Conservation (phyloP, 2,888 invertebrate species). For the Yponomeuta evonymella region DNA sequence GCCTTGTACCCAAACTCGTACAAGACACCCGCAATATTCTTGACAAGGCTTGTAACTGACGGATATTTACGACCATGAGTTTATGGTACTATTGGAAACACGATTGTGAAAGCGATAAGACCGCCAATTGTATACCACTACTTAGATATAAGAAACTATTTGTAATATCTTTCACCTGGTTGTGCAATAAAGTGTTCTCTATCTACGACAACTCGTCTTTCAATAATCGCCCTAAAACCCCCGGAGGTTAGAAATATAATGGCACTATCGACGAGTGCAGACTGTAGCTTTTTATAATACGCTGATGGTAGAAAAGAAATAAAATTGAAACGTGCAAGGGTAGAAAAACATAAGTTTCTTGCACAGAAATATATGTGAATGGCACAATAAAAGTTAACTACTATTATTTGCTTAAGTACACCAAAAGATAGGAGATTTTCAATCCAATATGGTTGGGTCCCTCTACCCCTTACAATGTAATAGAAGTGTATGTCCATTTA, state of each 20-base stretch:
- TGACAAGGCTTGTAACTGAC: background rate
- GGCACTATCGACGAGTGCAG: no score
- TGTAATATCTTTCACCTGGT: no score
- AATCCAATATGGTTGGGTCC: conserved; percentile 2
- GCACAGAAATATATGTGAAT: conserved; percentile 53
- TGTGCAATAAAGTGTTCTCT: no score
- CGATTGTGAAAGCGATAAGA: no score
- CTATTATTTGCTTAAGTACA: conserved; percentile 60
- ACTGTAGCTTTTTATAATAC: background rate
- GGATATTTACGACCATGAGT: background rate
- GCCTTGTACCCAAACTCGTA: no score
- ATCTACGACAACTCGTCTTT: no score
- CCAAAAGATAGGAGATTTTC: conserved; percentile 27
- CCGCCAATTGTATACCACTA: no score
- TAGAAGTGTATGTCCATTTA: conserved; percentile 41
- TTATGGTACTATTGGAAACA: background rate
- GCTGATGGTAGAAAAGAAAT: background rate
- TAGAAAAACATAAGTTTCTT: conserved; percentile 50
- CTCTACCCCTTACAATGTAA: background rate
- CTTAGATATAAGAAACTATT: no score
- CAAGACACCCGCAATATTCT: background rate
- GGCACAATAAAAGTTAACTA: conserved; percentile 64
- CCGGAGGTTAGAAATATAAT: no score
- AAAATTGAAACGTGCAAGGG: background rate
- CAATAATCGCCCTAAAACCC: no score